Conservation (phyloP, 2,888 invertebrate genomes). For the Temnothorax ravouxi region DNA sequence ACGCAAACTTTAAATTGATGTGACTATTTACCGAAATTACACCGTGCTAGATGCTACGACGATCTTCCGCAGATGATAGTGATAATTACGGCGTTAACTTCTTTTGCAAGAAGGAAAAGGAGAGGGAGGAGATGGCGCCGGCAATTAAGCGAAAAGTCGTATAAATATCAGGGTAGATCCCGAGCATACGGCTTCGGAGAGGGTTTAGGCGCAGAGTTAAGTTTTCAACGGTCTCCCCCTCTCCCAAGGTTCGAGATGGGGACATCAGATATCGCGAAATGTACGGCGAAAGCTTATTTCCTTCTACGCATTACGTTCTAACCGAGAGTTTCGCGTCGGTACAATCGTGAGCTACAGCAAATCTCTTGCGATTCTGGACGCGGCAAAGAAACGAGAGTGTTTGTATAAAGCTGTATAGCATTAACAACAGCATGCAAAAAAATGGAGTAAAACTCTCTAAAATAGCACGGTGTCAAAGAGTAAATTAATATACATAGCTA, state of each 20-base stretch:
- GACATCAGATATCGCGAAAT: slow-evolving; percentile 82
- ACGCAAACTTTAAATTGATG: slow-evolving; percentile 49
- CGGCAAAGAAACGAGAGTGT: slow-evolving; percentile 17
- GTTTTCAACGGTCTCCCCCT: slow-evolving; percentile 77
- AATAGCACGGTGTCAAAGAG: slow-evolving; percentile 3
- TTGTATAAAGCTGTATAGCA: neutral
- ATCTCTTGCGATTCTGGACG: slow-evolving; percentile 50
- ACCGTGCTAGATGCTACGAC: slow-evolving; percentile 47
- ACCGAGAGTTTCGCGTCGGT: slow-evolving; percentile 66
- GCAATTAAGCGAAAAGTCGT: slow-evolving; percentile 82
- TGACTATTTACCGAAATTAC: slow-evolving; percentile 52
- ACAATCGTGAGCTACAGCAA: slow-evolving; percentile 58
- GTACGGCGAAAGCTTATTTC: slow-evolving; percentile 82
- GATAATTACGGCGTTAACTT: slow-evolving; percentile 81
- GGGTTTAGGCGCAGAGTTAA: slow-evolving; percentile 78
- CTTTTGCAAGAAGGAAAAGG: slow-evolving; percentile 70
- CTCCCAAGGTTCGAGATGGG: slow-evolving; percentile 70
- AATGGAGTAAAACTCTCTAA: neutral
- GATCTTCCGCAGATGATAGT: slow-evolving; percentile 71
- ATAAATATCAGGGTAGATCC: slow-evolving; percentile 80
- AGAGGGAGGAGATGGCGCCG: slow-evolving; percentile 50
- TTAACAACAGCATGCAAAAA: slow-evolving; percentile 11
- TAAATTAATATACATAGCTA: neutral
- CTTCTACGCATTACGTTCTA: slow-evolving; percentile 80
- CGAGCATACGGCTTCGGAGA: slow-evolving; percentile 64